Evolutionary conservation across 2,113 vertebrate species (phyloP).

Genomic region (Poecilia latipinna): DNA sequence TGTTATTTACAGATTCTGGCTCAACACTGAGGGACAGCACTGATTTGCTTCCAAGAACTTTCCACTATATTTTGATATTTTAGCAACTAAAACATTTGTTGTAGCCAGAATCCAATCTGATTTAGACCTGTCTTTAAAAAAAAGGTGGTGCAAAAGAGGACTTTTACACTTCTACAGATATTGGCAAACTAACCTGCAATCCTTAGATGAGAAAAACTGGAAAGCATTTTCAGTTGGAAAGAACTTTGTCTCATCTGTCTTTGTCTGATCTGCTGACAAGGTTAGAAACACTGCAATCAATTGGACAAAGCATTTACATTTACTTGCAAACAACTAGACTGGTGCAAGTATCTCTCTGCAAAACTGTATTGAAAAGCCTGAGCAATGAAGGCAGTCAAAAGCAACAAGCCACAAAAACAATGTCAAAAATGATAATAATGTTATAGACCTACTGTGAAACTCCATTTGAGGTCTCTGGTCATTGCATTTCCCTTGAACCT

Average conservation of each 20-base stretch:
- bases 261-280: not conserved
- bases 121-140: not conserved
- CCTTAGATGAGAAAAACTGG: not conserved
- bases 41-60: slow-evolving; percentile 8
- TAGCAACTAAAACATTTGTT: not conserved
- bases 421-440: slow-evolving; percentile 4
- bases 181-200: slow-evolving; percentile 1
- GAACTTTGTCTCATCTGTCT: not conserved
- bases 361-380: not conserved
- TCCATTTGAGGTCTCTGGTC: slow-evolving; percentile 10
- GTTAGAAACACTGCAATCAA: slow-evolving; percentile 3
- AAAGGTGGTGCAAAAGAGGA: not conserved
- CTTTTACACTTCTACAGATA: not conserved
- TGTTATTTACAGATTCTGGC: slow-evolving; percentile 25
- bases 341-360: not conserved
- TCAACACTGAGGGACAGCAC: not conserved
- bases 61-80: not conserved
- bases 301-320: slow-evolving; percentile 8
- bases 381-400: not conserved
- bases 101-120: not conserved
- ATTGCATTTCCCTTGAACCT: slow-evolving; percentile 29
- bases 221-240: slow-evolving; percentile 15
- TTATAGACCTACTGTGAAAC: slow-evolving; percentile 48
- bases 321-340: slow-evolving; percentile 14
- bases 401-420: not conserved